Conservation (phyloP, 2,888 invertebrate species). For the Tenodera sinensis region DNA sequence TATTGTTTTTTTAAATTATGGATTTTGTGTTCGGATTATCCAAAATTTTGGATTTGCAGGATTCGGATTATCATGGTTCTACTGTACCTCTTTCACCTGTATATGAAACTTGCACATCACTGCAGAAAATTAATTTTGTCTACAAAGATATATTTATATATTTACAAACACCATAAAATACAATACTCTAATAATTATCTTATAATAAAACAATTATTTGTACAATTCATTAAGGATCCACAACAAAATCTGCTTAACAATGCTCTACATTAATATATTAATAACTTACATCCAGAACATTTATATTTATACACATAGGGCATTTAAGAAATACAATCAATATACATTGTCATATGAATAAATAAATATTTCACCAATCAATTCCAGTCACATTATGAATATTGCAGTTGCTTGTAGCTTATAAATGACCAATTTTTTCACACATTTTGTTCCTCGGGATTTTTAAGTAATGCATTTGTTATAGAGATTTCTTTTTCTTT, state of each 20-base stretch:
- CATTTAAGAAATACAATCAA: neutral
- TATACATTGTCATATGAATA: neutral
- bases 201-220: neutral
- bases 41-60: no score
- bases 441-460: no score
- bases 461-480: no score
- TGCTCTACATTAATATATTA: neutral
- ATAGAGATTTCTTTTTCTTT: no score
- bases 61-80: no score
- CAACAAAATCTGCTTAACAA: neutral
- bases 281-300: neutral
- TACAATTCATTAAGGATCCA: neutral
- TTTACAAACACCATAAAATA: neutral
- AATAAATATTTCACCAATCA: neutral
- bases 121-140: neutral
- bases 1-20: no score
- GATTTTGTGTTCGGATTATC: no score
- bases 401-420: no score
- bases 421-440: no score
- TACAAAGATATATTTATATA: neutral
- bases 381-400: no score
- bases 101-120: no score
- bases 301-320: neutral
- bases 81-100: no score
- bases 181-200: neutral